Base-by-base conservation (phyloP, 1,140 invertebrate genomes). In the Phocides pigmalion region DNA sequence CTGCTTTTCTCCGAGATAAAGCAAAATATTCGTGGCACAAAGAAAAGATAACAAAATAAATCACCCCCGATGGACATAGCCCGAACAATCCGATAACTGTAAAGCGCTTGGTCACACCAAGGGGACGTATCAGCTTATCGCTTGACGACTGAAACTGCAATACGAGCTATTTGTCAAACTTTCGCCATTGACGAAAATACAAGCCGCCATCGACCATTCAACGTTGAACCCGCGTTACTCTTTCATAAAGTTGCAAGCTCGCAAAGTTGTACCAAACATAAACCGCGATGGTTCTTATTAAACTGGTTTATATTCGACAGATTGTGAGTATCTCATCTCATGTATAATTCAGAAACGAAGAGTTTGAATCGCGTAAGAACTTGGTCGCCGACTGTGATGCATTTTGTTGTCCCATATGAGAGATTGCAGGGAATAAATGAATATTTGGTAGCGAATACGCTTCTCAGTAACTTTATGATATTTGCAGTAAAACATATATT, bases 131-230 rank as follows among this genome's bases (percentile, higher is more conserved):
- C 74, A 72, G 73, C 79, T 81, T 81, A 81, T 81, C 79, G 65
- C 41, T 53, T 65, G 62, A 72, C 41, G 54, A 70, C 76, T 66
- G 56, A 62, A 69, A 77, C 70, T 81, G 76, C 79, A 78, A 66
- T 74, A 58, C 53, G 19, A 74, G 72, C 72, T 70, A 76, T 81
- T 81, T 81, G 79, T 79, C 74, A 78, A 81, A 81, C 73, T 81
- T 81, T 81, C 66, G 62, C 71, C 64, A 53, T 44, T 44, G 66
- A 72, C 75, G 68, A 79, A 79, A 78, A 78, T 72, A 79, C 63
- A 70, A 68, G 66, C 70, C 53, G 56, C 4, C 28, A 32, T 35
- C 25, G 28, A 63, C 72, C 72, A 80, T 2, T 39, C 3, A n/a
- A 58, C 16, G 0, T 5, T 44, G 74, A 72, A 14, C 71, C 19